Base-by-base conservation (phyloP, 2,113 vertebrate species). In the Micronisus gabar region DNA sequence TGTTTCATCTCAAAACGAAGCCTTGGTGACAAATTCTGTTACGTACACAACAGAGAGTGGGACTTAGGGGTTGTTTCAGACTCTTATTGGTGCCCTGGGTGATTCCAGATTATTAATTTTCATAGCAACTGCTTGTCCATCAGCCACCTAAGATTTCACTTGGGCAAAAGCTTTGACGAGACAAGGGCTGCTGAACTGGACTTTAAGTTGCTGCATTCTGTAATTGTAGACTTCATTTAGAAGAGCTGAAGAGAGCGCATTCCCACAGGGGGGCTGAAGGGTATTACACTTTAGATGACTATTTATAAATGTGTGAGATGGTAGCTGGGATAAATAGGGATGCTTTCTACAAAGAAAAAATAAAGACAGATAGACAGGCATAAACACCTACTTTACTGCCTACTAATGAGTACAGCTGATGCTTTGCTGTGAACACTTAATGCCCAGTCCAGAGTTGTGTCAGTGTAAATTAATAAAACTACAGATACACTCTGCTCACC, bases 181-280 rank as follows among this genome's bases (percentile, higher is more conserved):
- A 41, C 30, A 80, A 32, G 30, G 34, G 15, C 32, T 71, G 21
- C 38, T 67, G 66, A 89, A 72, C 38, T 61, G 76, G 56, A 71
- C 47, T 92, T 76, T 67, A 86, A 62, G 62, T 53, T 95, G 73
- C 41, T 93, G 40, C 74, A 74, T 91, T 93, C 41, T 89, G 27
- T 58, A 72, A 76, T 63, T 81, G 79, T 67, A 61, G 78, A 52
- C n/a, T 96, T 97, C 27, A 15, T 94, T 95, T 90, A 59, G 72
- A 78, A 74, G 45, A 88, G 65, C 84, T 96, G 95, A 96, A 94
- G 61, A 93, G 41, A 89, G 36, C 55, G 65, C 79, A 86, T 93
- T 96, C 86, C 88, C 81, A 70, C 0, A n/a, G 85, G 41, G 20
- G 40, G 41, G 32, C 38, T 59, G 74, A 96, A 94, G 22, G 32